A percentile compares a stretch with the other conserved stretches of the same genome.
Evolutionary conservation across 2,113 vertebrate species (phyloP).

Genomic region (Tetrao urogallus): DNA sequence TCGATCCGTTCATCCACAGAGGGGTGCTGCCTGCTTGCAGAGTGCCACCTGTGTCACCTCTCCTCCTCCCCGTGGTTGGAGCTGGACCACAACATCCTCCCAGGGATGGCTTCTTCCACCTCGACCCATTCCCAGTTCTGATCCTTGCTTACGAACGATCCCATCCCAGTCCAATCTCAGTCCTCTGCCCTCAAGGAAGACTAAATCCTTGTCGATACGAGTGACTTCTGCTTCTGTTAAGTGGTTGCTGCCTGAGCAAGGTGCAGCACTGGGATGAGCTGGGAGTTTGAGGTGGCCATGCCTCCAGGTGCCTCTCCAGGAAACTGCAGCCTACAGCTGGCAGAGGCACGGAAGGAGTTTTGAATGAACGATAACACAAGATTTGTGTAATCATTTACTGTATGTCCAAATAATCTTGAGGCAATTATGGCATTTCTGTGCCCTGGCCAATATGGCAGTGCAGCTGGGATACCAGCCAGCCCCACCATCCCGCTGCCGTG

Average conservation of each 20-base stretch:
- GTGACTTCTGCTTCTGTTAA: neutral
- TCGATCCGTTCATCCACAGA: neutral
- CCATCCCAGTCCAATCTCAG: neutral
- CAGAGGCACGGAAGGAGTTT: neutral
- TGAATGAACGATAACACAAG: neutral
- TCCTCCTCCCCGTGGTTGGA: neutral
- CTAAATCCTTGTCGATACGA: neutral
- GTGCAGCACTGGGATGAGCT: neutral
- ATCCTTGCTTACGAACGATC: neutral
- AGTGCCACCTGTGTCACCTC: neutral
- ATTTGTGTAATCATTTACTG: neutral
- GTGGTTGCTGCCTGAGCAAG: neutral
- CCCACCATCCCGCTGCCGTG: neutral
- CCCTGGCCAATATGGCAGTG: neutral
- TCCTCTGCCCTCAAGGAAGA: neutral
- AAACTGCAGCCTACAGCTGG: rapidly evolving
- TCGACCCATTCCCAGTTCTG: neutral
- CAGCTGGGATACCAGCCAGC: neutral
- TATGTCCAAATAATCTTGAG: neutral
- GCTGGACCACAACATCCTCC: neutral
- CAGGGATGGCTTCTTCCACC: neutral
- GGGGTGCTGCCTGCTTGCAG: neutral
- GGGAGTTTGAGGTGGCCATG: neutral
- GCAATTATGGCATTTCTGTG: neutral
- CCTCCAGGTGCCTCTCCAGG: neutral